Evolutionary conservation across 2,797 vertebrate species (phyloP).

Genomic region (Remorina albescens): DNA sequence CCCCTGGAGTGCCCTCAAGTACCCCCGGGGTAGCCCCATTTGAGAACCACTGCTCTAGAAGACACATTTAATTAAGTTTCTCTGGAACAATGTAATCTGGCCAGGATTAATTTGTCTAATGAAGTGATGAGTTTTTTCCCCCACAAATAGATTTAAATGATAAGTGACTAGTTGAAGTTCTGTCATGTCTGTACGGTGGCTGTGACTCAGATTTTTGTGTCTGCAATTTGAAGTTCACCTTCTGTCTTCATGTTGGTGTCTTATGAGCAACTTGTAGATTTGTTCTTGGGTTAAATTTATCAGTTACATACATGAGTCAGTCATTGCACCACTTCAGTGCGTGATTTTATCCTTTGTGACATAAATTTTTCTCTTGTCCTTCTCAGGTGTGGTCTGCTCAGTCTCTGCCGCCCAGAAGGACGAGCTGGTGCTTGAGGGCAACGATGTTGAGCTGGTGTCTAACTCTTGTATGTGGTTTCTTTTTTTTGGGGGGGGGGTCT

Average conservation of each 20-base stretch:
- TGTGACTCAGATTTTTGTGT: background rate
- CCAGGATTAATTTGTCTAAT: no score
- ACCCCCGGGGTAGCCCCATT: no score
- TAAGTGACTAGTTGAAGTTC: no score
- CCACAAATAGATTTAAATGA: no score
- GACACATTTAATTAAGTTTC: no score
- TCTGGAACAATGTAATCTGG: no score
- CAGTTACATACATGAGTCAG: background rate
- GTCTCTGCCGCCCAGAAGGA: constrained; percentile 96
- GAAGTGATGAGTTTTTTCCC: no score
- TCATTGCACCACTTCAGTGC: background rate
- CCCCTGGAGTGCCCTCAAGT: no score
- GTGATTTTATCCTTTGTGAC: background rate
- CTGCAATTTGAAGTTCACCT: no score
- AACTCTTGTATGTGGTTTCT: constrained; percentile 90
- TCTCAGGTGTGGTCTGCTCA: constrained; percentile 90
- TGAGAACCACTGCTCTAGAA: no score
- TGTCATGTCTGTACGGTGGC: background rate
- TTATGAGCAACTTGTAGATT: background rate
- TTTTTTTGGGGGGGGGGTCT: no score
- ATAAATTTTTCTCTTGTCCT: background rate
- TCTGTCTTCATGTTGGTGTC: background rate
- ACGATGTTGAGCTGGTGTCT: constrained; percentile 98
- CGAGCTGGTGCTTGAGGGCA: constrained; percentile 97
- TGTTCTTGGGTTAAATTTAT: background rate